Evolutionary conservation across 2,113 vertebrate genomes (phyloP).

Genomic region (Gallinago media): DNA sequence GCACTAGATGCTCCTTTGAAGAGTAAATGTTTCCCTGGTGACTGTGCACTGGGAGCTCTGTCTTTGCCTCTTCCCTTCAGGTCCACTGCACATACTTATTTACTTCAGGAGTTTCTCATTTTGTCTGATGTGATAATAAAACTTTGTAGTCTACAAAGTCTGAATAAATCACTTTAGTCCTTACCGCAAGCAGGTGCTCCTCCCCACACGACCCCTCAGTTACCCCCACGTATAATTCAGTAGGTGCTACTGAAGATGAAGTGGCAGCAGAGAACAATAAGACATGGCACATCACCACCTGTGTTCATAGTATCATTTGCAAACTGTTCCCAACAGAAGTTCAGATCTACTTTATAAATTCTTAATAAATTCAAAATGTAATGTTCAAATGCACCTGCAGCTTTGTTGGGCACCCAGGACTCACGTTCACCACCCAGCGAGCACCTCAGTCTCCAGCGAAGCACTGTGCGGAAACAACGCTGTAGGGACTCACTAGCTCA

Average conservation of each 20-base stretch:
- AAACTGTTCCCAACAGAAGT: fast-evolving
- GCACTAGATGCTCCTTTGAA: not conserved
- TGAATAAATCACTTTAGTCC: not conserved
- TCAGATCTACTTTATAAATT: not conserved
- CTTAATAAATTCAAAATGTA: too few species aligned
- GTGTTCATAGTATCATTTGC: fast-evolving
- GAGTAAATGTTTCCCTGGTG: not conserved
- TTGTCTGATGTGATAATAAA: not conserved
- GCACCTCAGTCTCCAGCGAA: fast-evolving
- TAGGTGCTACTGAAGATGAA: fast-evolving
- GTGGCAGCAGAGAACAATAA: fast-evolving
- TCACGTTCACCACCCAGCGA: not conserved
- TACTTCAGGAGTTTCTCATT: not conserved
- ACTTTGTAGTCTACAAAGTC: not conserved
- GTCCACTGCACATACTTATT: fast-evolving
- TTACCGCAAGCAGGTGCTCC: not conserved
- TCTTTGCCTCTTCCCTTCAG: not conserved
- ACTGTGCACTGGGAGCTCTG: not conserved
- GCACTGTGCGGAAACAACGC: not conserved
- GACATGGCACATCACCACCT: fast-evolving
- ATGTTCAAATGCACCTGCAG: not conserved
- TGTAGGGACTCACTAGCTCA: fast-evolving
- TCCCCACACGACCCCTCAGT: not conserved
- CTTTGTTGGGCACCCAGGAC: too few species aligned
- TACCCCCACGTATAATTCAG: fast-evolving